These are phyloP conservation scores for Chiridota heheva DNA, from an alignment of 35 echinoderm and acorn worm species.

Conservation along the genomic window DNA sequence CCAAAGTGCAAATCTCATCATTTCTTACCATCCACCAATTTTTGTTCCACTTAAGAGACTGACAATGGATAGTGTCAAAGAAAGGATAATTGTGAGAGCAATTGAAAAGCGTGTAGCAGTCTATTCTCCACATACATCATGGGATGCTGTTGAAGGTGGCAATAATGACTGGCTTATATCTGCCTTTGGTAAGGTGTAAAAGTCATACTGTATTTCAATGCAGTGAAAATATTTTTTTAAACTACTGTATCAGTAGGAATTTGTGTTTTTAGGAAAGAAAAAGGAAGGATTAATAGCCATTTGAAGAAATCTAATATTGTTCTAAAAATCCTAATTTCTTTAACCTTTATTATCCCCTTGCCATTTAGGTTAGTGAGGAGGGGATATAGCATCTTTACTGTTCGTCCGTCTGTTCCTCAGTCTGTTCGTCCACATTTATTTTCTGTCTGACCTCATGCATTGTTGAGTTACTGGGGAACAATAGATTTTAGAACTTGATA, in stretches of 20 bases:
- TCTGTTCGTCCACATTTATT: no score
- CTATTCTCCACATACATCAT: constrained; percentile 82
- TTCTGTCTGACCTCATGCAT: no score
- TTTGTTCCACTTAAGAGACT: constrained; percentile 75
- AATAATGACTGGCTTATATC: constrained; percentile 73
- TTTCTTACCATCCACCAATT: constrained; percentile 94
- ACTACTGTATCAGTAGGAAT: neutral
- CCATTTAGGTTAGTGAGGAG: no score
- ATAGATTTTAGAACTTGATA: no score
- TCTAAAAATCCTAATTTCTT: no score
- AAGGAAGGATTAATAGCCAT: no score
- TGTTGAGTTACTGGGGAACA: no score
- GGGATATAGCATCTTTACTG: no score
- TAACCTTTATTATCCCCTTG: no score
- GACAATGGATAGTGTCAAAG: constrained; percentile 67
- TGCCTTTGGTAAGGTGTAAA: constrained; percentile 26
- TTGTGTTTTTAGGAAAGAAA: no score
- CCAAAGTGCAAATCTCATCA: constrained; percentile 54
- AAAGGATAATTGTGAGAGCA: constrained; percentile 78
- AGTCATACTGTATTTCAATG: neutral
- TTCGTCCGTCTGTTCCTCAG: no score
- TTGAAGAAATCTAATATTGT: no score
- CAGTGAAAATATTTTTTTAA: neutral
- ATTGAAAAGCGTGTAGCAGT: constrained; percentile 79
- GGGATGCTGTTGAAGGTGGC: constrained; percentile 75